These are phyloP conservation scores for Noctua janthina DNA, from an alignment of 2,888 invertebrate genomes.

Conservation along the genomic window DNA sequence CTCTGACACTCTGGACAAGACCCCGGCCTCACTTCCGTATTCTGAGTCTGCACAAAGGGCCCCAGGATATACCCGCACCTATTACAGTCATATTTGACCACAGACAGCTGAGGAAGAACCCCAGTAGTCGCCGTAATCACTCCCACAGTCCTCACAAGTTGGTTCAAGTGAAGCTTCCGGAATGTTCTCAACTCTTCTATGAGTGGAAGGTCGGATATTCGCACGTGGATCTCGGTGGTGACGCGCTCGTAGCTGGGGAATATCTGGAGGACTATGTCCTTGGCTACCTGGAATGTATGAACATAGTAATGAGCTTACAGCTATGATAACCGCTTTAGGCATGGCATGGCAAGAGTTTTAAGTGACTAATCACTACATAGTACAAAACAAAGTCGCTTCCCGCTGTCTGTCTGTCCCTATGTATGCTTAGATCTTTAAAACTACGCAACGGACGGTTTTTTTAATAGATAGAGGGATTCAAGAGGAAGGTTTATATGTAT, in stretches of 20 bases:
- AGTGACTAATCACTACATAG: neutral
- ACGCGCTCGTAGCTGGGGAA: conserved; percentile 99
- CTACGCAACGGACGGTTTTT: too few species aligned
- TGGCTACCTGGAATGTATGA: conserved; percentile 90
- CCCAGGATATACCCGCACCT: conserved; percentile 98
- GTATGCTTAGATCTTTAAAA: too few species aligned
- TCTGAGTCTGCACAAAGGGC: conserved; percentile 98
- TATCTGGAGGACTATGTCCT: conserved; percentile 97
- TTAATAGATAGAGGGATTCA: too few species aligned
- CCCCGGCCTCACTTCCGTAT: conserved; percentile 98
- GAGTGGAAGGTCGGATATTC: conserved; percentile 98
- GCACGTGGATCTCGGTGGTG: conserved; percentile 97
- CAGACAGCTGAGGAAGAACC: conserved; percentile 97
- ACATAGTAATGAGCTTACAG: neutral
- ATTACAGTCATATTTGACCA: conserved; percentile 99
- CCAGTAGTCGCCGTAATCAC: conserved; percentile 99
- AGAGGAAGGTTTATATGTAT: too few species aligned
- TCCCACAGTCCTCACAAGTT: conserved; percentile 96
- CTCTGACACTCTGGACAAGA: conserved; percentile 99
- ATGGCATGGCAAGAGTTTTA: neutral
- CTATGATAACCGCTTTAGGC: neutral
- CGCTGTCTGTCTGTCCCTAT: too few species aligned
- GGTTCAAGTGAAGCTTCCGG: conserved; percentile 97
- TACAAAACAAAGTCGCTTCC: too few species aligned
- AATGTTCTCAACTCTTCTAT: conserved; percentile 99